These are phyloP conservation scores for Thymelicus sylvestris DNA, from an alignment of 2,888 invertebrate species.

Conservation along the genomic window DNA sequence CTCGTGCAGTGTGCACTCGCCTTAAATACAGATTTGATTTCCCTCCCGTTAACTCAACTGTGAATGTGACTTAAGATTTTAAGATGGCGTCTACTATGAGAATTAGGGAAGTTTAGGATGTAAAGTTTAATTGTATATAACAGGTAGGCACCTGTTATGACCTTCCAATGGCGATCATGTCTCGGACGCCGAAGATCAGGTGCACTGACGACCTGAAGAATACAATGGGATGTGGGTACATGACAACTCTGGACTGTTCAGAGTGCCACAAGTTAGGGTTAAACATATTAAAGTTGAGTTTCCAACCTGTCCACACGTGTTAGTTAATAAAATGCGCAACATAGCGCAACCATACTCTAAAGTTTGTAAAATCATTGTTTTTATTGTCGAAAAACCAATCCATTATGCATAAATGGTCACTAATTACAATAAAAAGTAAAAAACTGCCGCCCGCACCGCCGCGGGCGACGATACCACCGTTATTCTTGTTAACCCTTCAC, in stretches of 20 bases:
- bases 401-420: constrained; percentile 38
- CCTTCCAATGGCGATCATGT: too few species aligned
- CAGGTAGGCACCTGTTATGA: too few species aligned
- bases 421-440: constrained; percentile 40
- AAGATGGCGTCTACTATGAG: not conserved
- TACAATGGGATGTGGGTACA: too few species aligned
- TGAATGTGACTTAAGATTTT: constrained; percentile 34
- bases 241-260: too few species aligned
- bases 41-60: constrained; percentile 35
- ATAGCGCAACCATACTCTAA: not conserved
- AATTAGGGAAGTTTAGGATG: not conserved
- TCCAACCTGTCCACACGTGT: not conserved
- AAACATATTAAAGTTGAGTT: too few species aligned
- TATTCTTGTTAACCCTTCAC: constrained; percentile 29
- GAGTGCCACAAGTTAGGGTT: too few species aligned
- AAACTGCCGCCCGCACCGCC: constrained; percentile 38
- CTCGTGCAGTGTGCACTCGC: constrained; percentile 49
- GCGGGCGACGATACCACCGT: constrained; percentile 36
- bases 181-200: too few species aligned
- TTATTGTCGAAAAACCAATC: constrained; percentile 33
- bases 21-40: constrained; percentile 53
- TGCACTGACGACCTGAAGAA: too few species aligned
- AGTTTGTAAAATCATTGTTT: constrained; percentile 28
- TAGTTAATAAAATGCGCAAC: not conserved
- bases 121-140: not conserved